A percentile compares a stretch with the other conserved stretches of the same genome.
phyloP scores from a whole-genome alignment of 64 coral and sea anemone genomes.

The Montipora efflorescens region DNA sequence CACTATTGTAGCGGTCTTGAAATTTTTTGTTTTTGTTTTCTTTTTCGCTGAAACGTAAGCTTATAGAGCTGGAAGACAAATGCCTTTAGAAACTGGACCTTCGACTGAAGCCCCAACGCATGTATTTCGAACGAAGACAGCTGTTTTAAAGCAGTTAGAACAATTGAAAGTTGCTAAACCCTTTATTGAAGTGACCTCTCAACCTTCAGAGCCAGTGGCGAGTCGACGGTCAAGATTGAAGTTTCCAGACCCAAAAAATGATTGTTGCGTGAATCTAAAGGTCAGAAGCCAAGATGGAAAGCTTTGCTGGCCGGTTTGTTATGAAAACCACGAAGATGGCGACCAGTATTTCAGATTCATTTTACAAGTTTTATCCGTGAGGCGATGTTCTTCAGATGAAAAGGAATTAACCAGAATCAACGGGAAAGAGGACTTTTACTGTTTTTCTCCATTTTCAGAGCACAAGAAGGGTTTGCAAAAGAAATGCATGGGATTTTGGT shows the following conservation, averaged over 20 bases:
- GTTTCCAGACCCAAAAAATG: slow-evolving; percentile 93
- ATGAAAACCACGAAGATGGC: slow-evolving; percentile 70
- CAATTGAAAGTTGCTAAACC: slow-evolving; percentile 66
- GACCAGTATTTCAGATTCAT: slow-evolving; percentile 64
- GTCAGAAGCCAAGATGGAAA: slow-evolving; percentile 70
- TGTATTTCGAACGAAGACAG: slow-evolving; percentile 20
- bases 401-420: slow-evolving; percentile 19
- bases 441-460: slow-evolving; percentile 74
- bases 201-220: slow-evolving; percentile 71
- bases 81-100: not conserved
- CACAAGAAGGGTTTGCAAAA: slow-evolving; percentile 50
- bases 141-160: slow-evolving; percentile 73
- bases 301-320: slow-evolving; percentile 71
- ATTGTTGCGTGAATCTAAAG: slow-evolving; percentile 80
- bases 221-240: slow-evolving; percentile 86
- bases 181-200: slow-evolving; percentile 46
- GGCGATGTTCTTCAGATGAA: slow-evolving; percentile 45
- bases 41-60: not conserved
- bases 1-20: not conserved
- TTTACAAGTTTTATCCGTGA: slow-evolving; percentile 73
- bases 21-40: not conserved
- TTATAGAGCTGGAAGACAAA: slow-evolving; percentile 8
- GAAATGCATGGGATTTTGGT: slow-evolving; percentile 88
- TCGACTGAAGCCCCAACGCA: not conserved
- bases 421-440: slow-evolving; percentile 26